Evolutionary conservation across 2,113 vertebrate species (phyloP).

Genomic region (Orycteropus afer): DNA sequence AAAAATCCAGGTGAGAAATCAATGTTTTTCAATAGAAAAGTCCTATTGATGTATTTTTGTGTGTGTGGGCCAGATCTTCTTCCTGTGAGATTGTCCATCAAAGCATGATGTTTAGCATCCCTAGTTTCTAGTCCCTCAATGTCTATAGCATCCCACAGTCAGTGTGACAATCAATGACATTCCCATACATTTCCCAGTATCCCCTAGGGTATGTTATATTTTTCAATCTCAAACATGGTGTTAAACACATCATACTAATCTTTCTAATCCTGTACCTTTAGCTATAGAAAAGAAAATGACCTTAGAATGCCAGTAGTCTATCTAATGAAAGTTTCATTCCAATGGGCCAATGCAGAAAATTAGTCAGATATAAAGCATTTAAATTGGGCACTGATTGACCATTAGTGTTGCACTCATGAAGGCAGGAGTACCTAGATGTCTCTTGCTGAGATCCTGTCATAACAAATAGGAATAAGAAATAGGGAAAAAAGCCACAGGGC

Average conservation of each 20-base stretch:
- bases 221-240: constrained; percentile 21
- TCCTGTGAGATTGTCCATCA: background rate
- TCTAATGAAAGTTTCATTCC: background rate
- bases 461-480: background rate
- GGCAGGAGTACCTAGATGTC: constrained; percentile 2
- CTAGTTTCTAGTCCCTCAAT: background rate
- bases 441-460: background rate
- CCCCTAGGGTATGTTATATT: background rate
- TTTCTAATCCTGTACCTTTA: constrained; percentile 19
- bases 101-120: background rate
- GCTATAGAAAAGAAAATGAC: constrained; percentile 49
- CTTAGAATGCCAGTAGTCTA: constrained; percentile 13
- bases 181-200: background rate
- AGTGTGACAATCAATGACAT: background rate
- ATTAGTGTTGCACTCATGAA: background rate
- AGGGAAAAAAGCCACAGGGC: background rate
- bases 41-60: background rate
- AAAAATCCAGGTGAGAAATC: background rate
- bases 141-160: background rate
- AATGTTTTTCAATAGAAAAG: background rate
- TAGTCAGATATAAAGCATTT: constrained; percentile 32
- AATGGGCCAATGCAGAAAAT: constrained; percentile 30
- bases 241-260: background rate
- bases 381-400: background rate
- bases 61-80: background rate